Conservation (phyloP, 2,888 invertebrate species). For the Micoletzkya japonica region DNA sequence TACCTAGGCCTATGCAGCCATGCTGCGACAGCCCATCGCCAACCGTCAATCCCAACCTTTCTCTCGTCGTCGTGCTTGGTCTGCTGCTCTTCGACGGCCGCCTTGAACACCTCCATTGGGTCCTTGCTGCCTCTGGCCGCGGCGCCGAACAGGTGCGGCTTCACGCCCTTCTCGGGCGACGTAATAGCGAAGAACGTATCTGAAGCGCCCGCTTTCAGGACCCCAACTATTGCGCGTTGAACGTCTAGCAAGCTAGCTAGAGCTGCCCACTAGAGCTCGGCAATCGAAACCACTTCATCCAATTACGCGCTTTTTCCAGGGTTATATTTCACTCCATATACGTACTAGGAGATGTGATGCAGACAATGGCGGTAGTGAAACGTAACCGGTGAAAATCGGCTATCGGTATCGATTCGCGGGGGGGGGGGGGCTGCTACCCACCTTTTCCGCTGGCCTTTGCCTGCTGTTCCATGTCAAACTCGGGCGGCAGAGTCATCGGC, state of each 20-base stretch:
- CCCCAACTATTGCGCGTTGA: no score
- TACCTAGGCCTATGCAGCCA: no score
- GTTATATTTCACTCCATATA: no score
- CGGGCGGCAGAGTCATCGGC: conserved; percentile 28
- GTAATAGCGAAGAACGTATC: conserved; percentile 28
- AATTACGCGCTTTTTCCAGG: background rate
- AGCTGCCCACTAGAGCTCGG: background rate
- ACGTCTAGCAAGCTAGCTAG: no score
- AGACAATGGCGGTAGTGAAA: background rate
- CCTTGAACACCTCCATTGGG: conserved; percentile 21
- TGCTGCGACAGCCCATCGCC: no score
- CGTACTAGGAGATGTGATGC: background rate
- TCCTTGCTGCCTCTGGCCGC: background rate
- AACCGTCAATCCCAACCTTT: background rate
- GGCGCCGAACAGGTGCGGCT: conserved; percentile 25
- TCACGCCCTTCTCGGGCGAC: conserved; percentile 10
- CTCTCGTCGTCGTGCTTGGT: no score
- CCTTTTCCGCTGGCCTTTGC: background rate
- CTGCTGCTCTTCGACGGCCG: no score
- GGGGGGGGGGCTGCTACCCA: background rate
- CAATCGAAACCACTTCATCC: background rate
- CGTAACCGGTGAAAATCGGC: no score
- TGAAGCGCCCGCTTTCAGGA: no score
- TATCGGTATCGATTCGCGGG: no score
- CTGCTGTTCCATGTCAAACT: conserved; percentile 26